Percentiles rank a stretch among this genome's conserved stretches.
phyloP scores from a whole-genome alignment of 2,888 invertebrate genomes.

The Anorthoa munda region DNA sequence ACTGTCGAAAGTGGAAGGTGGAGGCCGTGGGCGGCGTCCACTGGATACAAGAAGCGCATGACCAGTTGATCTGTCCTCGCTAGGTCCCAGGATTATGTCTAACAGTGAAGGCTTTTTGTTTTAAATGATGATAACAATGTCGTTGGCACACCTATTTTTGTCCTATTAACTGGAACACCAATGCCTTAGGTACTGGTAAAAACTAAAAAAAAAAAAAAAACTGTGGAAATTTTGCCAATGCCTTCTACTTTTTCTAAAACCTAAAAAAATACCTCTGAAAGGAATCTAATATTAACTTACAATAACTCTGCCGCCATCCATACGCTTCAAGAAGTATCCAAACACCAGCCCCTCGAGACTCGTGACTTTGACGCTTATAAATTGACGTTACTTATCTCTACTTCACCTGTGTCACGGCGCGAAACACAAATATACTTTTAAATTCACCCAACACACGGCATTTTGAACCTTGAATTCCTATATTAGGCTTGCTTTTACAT shows the following conservation, averaged over 20 bases:
- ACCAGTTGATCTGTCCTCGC: too few species aligned
- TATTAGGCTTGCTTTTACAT: conserved; percentile 1
- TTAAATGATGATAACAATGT: too few species aligned
- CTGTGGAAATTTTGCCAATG: too few species aligned
- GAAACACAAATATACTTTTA: conserved; percentile 58
- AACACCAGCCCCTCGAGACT: conserved; percentile 61
- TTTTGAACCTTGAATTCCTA: not conserved
- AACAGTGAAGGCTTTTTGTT: too few species aligned
- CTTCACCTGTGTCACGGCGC: conserved; percentile 74
- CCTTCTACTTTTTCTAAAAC: not conserved
- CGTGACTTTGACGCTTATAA: conserved; percentile 80
- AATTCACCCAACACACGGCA: conserved; percentile 31
- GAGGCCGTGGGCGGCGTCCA: too few species aligned
- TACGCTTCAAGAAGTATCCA: conserved; percentile 51
- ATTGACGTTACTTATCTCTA: conserved; percentile 78
- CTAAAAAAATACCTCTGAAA: conserved; percentile 1
- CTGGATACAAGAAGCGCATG: too few species aligned
- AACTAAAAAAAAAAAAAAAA: too few species aligned
- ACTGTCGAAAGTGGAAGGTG: too few species aligned
- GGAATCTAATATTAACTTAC: conserved; percentile 49
- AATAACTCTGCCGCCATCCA: conserved; percentile 53
- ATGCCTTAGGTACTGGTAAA: too few species aligned
- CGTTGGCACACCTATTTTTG: too few species aligned
- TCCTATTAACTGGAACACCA: too few species aligned
- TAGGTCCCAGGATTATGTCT: too few species aligned